A percentile compares a stretch with the other conserved stretches of the same genome.
Evolutionary conservation across 2,888 invertebrate species (phyloP).

Genomic region (Drosophila maculinotata): DNA sequence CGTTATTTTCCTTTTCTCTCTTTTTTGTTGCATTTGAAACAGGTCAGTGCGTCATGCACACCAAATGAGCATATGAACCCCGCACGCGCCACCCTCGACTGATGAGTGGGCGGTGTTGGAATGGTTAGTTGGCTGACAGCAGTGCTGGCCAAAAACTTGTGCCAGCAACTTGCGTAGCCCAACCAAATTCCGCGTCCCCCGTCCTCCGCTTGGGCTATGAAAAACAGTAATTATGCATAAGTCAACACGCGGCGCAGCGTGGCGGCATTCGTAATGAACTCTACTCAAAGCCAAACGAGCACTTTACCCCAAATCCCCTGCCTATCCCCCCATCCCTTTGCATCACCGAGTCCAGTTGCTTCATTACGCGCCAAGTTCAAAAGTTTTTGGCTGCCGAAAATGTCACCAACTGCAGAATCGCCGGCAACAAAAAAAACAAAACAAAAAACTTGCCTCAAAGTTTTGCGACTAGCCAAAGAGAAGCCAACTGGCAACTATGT

Average conservation of each 20-base stretch:
- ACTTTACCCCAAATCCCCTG: constrained; percentile 45
- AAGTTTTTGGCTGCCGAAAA: constrained; percentile 79
- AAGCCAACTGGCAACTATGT: constrained; percentile 47
- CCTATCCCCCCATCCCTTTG: neutral
- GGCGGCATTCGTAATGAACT: constrained; percentile 78
- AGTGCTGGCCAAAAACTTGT: constrained; percentile 44
- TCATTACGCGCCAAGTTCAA: constrained; percentile 67
- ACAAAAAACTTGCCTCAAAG: constrained; percentile 50
- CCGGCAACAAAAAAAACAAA: constrained; percentile 19
- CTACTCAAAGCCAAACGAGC: constrained; percentile 77
- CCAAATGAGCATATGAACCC: constrained; percentile 77
- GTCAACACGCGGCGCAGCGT: constrained; percentile 75
- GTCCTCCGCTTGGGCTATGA: constrained; percentile 36
- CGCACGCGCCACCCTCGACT: constrained; percentile 1
- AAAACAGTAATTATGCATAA: constrained; percentile 79
- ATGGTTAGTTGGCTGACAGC: constrained; percentile 25
- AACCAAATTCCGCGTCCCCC: constrained; percentile 18
- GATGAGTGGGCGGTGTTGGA: neutral
- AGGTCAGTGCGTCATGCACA: constrained; percentile 79
- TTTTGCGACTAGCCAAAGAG: constrained; percentile 45
- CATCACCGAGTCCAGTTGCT: constrained; percentile 11
- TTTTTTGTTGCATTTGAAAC: constrained; percentile 70
- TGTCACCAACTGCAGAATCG: constrained; percentile 73
- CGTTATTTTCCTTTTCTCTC: constrained; percentile 29
- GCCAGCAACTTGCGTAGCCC: constrained; percentile 35